Base-by-base conservation (phyloP, 1,140 invertebrate genomes). In the Neodiprion pinetum region DNA sequence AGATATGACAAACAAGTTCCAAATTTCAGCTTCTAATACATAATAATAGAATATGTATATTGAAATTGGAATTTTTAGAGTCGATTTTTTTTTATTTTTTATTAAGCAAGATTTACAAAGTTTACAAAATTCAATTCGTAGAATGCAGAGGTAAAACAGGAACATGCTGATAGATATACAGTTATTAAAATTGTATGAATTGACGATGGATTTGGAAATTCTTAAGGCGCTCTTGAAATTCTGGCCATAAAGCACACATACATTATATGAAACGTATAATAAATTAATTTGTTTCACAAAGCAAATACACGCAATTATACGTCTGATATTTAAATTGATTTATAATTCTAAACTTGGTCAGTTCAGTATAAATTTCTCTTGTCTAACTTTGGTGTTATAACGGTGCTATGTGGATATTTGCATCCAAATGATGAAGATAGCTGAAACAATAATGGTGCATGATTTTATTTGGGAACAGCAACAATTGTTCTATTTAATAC, bases 361-460 rank as follows among this genome's bases (percentile, higher is more conserved):
- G 11, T 61, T 61, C n/a, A n/a, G 14, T 14, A 69, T 11, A 40
- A 69, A 12, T 76, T 49, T 9, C 4, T 40, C 28, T 40, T 61
- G n/a, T 14, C 53, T 61, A 61, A 14, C 7, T 17, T n/a, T 14
- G 74, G 48, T n/a, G 72, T 83, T 79, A 86, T 72, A 86, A 84
- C 14, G 84, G 82, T 66, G 85, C 83, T 73, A 84, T 86, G 78
- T 79, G 82, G 69, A 79, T 76, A 75, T 87, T 87, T 50, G 85
- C 86, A 81, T 87, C 84, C 67, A 87, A 75, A 23, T 79, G 74
- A 11, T 81, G 77, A 53, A 87, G 72, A 76, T 83, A 86, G 23
- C 84, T 86, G 80, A 68, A 82, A 84, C 28, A 40, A 40, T 40
- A 40, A 40, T 40, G 28, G 28, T 40, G 28, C 28, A 40, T 40